Base-by-base conservation (phyloP, 2,888 invertebrate genomes). In the Tryphoninae sp. region DNA sequence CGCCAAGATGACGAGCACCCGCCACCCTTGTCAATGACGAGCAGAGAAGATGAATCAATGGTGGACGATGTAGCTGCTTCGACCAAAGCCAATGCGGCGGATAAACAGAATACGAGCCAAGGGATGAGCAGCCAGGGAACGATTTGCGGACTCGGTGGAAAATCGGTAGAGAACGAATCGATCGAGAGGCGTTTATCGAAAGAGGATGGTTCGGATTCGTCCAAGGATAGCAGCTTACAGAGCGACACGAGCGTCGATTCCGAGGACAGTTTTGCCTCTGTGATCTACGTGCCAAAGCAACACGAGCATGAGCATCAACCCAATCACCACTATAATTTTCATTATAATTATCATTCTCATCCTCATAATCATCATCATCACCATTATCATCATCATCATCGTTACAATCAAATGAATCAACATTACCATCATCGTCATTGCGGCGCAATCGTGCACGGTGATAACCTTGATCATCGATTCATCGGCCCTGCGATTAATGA, bases 161-260 rank as follows among this genome's bases (percentile, higher is more conserved):
- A 55, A 55, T 3, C 19, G 16, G 45, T 2, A 45, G 45, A 55
- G 19, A 19, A 8, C 2, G 55, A 86, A 58, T 80, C 76, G 19
- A 80, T 72, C 42, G 75, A 79, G 45, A 93, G 97, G 77, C 94
- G 97, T 72, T 95, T 95, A 88, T 97, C 97, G 0, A 95, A 95
- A 84, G 97, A 97, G 92, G 97, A 97, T 87, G 97, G 97, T 13
- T 97, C 97, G 0, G 97, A 97, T 90, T 96, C 96, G 6, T 96
- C 96, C 1, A 97, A 97, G 92, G 97, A 97, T 87, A 96, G 97
- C 90, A 97, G 97, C 90, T 93, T 98, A 80, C 98, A 98, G 92
- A 97, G 97, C 91, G 98, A 98, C 90, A 98, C 98, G 0, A 97
- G 97, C 92, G 96, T 98, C 49, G 98, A 98, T 91, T 97, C 97